Conservation (phyloP, 2,797 vertebrate genomes). For the Heteromormyrus szaboi region DNA sequence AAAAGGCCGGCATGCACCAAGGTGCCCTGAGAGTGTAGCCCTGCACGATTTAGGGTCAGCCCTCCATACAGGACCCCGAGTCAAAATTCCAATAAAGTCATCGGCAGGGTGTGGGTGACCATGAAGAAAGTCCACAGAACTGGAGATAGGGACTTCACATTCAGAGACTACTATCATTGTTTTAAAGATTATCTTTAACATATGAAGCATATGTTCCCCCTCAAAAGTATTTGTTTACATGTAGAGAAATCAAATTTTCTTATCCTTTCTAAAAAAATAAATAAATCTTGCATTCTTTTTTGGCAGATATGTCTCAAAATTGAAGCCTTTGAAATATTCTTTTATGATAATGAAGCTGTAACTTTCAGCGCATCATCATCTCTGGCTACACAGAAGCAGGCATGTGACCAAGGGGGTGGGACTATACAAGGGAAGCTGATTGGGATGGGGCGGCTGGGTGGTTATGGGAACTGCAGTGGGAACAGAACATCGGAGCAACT, state of each 20-base stretch:
- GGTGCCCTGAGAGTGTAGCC: not conserved
- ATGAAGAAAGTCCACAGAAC: not conserved
- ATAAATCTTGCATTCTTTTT: not conserved
- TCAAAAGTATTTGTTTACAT: not conserved
- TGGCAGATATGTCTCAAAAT: not conserved
- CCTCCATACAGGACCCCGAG: not conserved
- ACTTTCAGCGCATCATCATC: not conserved
- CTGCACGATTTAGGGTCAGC: not conserved
- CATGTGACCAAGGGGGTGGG: not conserved
- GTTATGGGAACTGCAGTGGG: not conserved
- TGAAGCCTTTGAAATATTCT: constrained; percentile 1
- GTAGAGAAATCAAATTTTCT: not conserved
- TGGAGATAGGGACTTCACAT: not conserved
- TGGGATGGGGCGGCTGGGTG: not conserved
- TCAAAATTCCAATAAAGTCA: not conserved
- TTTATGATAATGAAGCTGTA: not conserved
- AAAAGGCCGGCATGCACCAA: not conserved
- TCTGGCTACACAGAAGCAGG: too few relatives aligned
- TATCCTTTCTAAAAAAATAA: not conserved
- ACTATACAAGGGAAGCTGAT: not conserved
- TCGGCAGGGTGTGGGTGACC: not conserved
- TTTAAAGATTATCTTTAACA: not conserved
- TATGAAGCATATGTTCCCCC: not conserved
- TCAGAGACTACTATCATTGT: not conserved
- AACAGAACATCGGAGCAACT: not conserved